Evolutionary conservation across 2,888 invertebrate species (phyloP).

Genomic region (Acanthosoma haemorrhoidale): DNA sequence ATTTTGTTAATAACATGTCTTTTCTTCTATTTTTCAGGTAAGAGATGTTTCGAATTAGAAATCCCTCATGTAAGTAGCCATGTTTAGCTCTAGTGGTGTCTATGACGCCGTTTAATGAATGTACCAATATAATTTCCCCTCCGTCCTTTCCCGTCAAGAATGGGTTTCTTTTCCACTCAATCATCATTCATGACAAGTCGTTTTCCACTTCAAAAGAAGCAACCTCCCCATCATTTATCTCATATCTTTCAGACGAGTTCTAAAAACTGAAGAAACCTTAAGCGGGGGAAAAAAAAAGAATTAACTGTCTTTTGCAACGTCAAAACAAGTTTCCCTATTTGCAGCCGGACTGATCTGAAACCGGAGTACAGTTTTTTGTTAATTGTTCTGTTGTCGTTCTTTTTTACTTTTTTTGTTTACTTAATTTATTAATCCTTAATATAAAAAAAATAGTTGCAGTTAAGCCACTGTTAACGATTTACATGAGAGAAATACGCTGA

Average conservation of each 20-base stretch:
- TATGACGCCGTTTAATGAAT: too few relatives aligned
- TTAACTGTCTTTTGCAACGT: background rate
- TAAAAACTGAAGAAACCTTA: background rate
- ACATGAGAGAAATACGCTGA: too few relatives aligned
- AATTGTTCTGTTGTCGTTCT: background rate
- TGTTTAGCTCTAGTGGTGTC: too few relatives aligned
- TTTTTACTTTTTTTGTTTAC: background rate
- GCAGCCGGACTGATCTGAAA: too few relatives aligned
- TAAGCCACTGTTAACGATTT: too few relatives aligned
- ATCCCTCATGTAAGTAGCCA: background rate
- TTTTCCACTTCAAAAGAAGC: slow-evolving; percentile 22
- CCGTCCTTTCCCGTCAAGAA: background rate
- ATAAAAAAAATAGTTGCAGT: too few relatives aligned
- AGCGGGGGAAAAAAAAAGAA: background rate
- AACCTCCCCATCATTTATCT: slow-evolving; percentile 19
- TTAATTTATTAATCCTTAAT: background rate
- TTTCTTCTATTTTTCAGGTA: background rate
- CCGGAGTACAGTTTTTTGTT: too few relatives aligned
- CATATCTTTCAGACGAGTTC: background rate
- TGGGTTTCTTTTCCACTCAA: background rate
- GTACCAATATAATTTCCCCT: background rate
- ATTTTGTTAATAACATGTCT: too few relatives aligned
- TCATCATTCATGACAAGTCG: slow-evolving; percentile 19
- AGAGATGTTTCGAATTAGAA: background rate
- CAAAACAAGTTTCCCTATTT: background rate